Conservation (phyloP, 2,888 invertebrate species). For the Hyles lineata region DNA sequence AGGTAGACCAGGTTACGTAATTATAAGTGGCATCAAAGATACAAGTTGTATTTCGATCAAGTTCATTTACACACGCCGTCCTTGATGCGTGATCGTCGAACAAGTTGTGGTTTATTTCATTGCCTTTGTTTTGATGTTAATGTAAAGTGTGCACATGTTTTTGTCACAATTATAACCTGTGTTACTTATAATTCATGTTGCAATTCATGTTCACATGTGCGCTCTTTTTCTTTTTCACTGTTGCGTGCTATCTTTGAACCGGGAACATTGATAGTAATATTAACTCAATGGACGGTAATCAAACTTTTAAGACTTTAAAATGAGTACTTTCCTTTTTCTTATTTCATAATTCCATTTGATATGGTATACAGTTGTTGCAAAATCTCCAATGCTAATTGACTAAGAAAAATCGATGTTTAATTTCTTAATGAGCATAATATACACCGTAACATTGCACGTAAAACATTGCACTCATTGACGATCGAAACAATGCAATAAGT, state of each 20-base stretch:
- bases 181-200: neutral
- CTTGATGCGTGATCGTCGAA: neutral
- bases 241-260: no score
- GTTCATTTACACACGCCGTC: constrained; percentile 48
- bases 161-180: neutral
- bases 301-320: no score
- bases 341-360: no score
- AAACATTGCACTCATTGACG: neutral
- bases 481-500: constrained; percentile 10
- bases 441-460: neutral
- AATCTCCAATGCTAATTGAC: neutral
- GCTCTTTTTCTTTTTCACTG: neutral
- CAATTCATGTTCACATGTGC: neutral
- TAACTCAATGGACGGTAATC: no score
- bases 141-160: neutral
- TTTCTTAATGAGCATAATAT: neutral
- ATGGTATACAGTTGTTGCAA: neutral
- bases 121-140: constrained; percentile 20
- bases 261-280: no score
- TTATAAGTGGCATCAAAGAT: neutral
- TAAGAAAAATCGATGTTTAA: neutral
- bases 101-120: neutral
- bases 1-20: neutral
- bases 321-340: no score
- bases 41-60: constrained; percentile 30